phyloP scores from a whole-genome alignment of 2,888 invertebrate species.

The Poecilobothrus nobilitatus region DNA sequence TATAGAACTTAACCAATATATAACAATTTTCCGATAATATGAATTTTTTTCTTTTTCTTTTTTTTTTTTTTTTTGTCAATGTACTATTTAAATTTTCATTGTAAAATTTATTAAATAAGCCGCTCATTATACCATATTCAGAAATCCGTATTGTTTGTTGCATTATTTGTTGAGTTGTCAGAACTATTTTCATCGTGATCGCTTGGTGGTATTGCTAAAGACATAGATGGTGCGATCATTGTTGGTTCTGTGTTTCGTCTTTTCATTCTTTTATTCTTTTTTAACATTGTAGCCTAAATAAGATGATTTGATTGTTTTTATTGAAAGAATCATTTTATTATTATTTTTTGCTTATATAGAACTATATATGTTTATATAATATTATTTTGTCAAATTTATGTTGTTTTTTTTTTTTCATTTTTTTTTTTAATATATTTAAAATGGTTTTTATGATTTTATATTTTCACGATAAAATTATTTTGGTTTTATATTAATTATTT shows the following conservation, averaged over 20 bases:
- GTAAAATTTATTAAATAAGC: slow-evolving; percentile 49
- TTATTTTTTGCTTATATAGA: slow-evolving; percentile 7
- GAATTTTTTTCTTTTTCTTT: no score
- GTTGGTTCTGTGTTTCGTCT: slow-evolving; percentile 86
- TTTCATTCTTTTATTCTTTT: slow-evolving; percentile 97
- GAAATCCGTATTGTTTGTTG: slow-evolving; percentile 50
- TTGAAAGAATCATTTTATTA: slow-evolving; percentile 12
- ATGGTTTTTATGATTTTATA: no score
- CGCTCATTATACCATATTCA: slow-evolving; percentile 67
- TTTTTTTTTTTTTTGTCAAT: no score
- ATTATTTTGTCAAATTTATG: neutral
- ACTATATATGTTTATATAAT: neutral
- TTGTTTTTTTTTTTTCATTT: no score
- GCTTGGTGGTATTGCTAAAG: slow-evolving; percentile 43
- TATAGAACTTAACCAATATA: no score
- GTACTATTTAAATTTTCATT: no score
- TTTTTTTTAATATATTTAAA: no score
- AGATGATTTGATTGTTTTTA: slow-evolving; percentile 7
- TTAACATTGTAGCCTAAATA: slow-evolving; percentile 98
- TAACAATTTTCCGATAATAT: no score
- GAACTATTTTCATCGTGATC: slow-evolving; percentile 29
- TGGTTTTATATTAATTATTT: no score
- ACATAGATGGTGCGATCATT: slow-evolving; percentile 50
- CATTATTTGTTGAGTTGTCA: slow-evolving; percentile 37
- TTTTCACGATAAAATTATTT: no score